These are phyloP conservation scores for Lasioglossum marginatum DNA, from an alignment of 2,888 invertebrate species.

Conservation along the genomic window DNA sequence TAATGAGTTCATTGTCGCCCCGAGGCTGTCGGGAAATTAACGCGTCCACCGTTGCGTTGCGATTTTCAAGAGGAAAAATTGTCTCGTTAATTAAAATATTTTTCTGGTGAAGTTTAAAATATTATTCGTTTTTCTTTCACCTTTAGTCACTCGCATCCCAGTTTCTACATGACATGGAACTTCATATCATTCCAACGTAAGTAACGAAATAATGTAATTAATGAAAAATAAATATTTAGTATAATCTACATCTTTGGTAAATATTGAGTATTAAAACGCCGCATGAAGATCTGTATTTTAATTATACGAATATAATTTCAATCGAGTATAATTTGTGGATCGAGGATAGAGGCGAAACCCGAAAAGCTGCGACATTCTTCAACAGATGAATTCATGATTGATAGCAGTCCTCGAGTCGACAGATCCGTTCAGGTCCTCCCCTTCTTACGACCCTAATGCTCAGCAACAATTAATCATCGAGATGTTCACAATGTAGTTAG, in stretches of 20 bases:
- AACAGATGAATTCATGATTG: constrained; percentile 37
- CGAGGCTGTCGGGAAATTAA: not conserved
- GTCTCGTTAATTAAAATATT: too few relatives aligned
- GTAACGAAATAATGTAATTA: too few relatives aligned
- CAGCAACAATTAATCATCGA: constrained; percentile 41
- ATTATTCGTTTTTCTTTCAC: too few relatives aligned
- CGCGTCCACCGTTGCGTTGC: not conserved
- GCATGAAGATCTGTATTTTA: not conserved
- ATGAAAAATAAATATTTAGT: too few relatives aligned
- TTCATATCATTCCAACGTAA: too few relatives aligned
- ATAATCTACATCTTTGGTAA: too few relatives aligned
- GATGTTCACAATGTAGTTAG: constrained; percentile 36
- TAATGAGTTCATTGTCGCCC: not conserved
- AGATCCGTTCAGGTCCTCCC: constrained; percentile 14
- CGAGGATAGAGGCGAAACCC: not conserved
- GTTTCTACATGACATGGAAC: too few relatives aligned
- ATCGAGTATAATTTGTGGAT: not conserved
- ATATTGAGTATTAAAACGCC: too few relatives aligned
- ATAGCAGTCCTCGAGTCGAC: constrained; percentile 34
- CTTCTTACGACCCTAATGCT: constrained; percentile 29
- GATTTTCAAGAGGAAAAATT: too few relatives aligned
- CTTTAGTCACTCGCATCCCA: too few relatives aligned
- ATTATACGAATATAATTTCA: not conserved
- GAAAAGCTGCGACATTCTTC: constrained; percentile 13
- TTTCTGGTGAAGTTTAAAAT: too few relatives aligned